Evolutionary conservation across 2,888 invertebrate genomes (phyloP).

Genomic region (Trilocha varians): DNA sequence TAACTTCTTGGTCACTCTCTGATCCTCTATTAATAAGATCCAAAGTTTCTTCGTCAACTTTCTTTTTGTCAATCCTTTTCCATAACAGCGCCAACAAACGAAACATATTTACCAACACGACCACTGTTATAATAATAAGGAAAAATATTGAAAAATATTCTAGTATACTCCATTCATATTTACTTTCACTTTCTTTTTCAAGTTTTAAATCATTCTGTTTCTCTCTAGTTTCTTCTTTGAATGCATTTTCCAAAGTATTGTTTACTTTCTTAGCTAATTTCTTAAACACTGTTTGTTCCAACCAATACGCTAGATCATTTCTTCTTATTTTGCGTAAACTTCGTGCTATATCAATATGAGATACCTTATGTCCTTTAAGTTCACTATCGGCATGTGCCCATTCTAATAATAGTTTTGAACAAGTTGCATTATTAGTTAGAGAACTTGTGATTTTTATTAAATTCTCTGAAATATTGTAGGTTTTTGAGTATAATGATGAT

Average conservation of each 20-base stretch:
- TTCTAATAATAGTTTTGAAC: slow-evolving; percentile 69
- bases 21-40: slow-evolving; percentile 20
- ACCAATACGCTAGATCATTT: slow-evolving; percentile 74
- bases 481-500: slow-evolving; percentile 68
- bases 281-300: slow-evolving; percentile 71
- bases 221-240: slow-evolving; percentile 16
- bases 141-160: slow-evolving; percentile 32
- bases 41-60: slow-evolving; percentile 15
- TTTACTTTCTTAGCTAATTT: slow-evolving; percentile 66
- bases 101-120: slow-evolving; percentile 18
- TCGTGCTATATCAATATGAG: slow-evolving; percentile 68
- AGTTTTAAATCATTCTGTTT: no score
- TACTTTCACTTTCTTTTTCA: slow-evolving; percentile 14
- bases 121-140: slow-evolving; percentile 19
- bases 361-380: slow-evolving; percentile 68
- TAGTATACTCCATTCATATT: slow-evolving; percentile 29
- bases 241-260: slow-evolving; percentile 24
- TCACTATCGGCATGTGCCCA: slow-evolving; percentile 62
- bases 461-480: slow-evolving; percentile 30
- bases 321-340: slow-evolving; percentile 74
- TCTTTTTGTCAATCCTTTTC: slow-evolving; percentile 6
- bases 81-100: slow-evolving; percentile 14
- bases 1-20: slow-evolving; percentile 27
- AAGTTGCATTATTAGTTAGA: slow-evolving; percentile 64
- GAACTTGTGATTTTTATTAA: slow-evolving; percentile 36